Evolutionary conservation across 2,888 invertebrate species (phyloP), one percentile per base, ranked within the genome.

Genomic region (Auanema sp.): DNA sequence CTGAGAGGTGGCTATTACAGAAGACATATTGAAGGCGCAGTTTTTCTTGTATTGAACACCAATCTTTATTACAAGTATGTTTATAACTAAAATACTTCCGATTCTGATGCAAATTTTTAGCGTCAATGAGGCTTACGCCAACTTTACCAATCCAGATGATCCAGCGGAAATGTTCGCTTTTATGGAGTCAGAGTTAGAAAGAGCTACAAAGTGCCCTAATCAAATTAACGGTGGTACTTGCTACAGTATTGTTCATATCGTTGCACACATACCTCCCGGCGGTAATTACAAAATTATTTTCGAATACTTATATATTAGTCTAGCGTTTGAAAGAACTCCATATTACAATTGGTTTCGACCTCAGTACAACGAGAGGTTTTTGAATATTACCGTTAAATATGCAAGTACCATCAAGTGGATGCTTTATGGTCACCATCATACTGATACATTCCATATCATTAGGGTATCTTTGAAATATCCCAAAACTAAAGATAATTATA

Each of bases 371-470:
- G 65, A 79, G 49, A 65, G 65, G 11, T 79, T 84, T 42, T 64
- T 83, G 12, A 69, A 79, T 23, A 69, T 86, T 12, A 67, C 85
- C 2, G 69, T 70, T 8, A 60, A 66, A 51, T 84, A 85, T 66
- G 67, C 83, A 3, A 75, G 77, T 18, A 76, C 80, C 18, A 86
- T 87, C 43, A 81, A 83, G 16, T 81, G 81, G 65, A 82, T 83
- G 78, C 71, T 84, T 24, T 84, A 83, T 64, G 84, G 83, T 14
- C 84, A 84, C 67, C 83, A 83, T 66, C 84, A 84, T 66, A 83
- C 83, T 0, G 84, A 84, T 61, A 82, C 84, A 18, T 84, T 84
- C 68, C 81, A 83, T 61, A 52, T 84, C 14, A 67, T 81, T 18
- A 75, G 74, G 65, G 79, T 79, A 16, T 25, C 57, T 53, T 4